Conservation (phyloP, 2,888 invertebrate species). For the Disparrhopalites patrizii region DNA sequence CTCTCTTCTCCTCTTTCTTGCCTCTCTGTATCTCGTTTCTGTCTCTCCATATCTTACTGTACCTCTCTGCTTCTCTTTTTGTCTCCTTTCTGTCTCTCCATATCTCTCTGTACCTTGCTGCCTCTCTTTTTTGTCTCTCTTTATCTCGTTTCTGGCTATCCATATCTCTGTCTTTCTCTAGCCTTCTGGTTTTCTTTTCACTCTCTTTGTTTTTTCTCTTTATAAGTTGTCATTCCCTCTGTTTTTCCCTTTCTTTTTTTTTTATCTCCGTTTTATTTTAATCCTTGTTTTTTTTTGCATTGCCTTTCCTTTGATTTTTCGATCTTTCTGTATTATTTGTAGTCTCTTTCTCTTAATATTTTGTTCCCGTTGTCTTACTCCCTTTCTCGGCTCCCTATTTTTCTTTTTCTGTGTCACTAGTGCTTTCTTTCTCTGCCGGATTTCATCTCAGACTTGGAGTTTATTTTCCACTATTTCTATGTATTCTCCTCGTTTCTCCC, state of each 20-base stretch:
- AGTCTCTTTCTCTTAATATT: not conserved
- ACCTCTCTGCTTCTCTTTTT: not conserved
- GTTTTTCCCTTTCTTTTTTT: too few relatives aligned
- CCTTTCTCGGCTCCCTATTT: too few relatives aligned
- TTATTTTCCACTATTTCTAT: not conserved
- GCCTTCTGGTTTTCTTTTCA: too few relatives aligned
- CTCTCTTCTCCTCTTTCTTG: not conserved
- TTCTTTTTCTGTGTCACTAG: not conserved
- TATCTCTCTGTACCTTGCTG: too few relatives aligned
- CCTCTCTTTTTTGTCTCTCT: too few relatives aligned
- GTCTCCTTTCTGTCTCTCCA: not conserved
- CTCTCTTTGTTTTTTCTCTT: too few relatives aligned
- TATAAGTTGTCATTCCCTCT: too few relatives aligned
- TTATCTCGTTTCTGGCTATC: too few relatives aligned
- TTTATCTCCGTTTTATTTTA: too few relatives aligned
- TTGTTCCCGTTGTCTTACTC: not conserved
- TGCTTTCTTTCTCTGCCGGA: not conserved
- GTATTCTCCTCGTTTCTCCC: too few relatives aligned
- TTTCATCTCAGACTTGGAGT: not conserved
- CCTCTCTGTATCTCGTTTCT: not conserved
- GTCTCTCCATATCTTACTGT: not conserved
- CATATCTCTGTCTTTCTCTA: too few relatives aligned
- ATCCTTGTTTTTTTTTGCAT: too few relatives aligned
- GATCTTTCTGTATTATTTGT: not conserved
- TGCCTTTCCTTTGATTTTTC: not conserved